Percentiles rank a stretch among this genome's conserved stretches.
These are phyloP conservation scores for Chelmon rostratus DNA, from an alignment of 2,797 vertebrate species.

Conservation along the genomic window DNA sequence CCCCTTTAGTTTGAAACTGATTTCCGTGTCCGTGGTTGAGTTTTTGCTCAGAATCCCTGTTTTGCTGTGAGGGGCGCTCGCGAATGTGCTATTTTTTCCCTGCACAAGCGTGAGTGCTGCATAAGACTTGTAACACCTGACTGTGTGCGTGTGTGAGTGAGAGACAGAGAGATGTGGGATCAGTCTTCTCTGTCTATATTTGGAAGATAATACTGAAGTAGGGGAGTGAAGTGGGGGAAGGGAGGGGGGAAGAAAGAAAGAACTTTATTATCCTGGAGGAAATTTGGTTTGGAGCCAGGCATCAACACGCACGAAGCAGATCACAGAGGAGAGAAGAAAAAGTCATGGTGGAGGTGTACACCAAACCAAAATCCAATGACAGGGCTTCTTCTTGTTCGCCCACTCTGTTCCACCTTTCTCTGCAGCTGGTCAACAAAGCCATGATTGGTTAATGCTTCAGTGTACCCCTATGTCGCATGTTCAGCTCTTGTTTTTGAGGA, in stretches of 20 bases:
- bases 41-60: constrained; percentile 35
- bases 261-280: constrained; percentile 37
- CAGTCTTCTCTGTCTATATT: constrained; percentile 49
- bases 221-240: constrained; percentile 6
- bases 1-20: constrained; percentile 72
- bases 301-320: neutral
- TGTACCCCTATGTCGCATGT: neutral
- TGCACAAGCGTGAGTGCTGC: constrained; percentile 46
- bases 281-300: constrained; percentile 18
- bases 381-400: neutral
- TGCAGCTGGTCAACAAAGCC: neutral
- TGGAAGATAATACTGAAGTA: constrained; percentile 57
- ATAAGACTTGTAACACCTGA: constrained; percentile 48
- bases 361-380: neutral
- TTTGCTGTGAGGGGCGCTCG: constrained; percentile 34
- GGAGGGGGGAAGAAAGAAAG: constrained; percentile 3
- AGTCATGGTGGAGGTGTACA: neutral
- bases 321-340: neutral
- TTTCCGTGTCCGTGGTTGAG: constrained; percentile 30
- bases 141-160: constrained; percentile 41
- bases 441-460: neutral
- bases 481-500: constrained; percentile 9
- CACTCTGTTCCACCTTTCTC: neutral
- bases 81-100: constrained; percentile 42
- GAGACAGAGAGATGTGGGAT: constrained; percentile 45